Evolutionary conservation across 2,797 vertebrate species (phyloP), one percentile per base, ranked within the genome.

Genomic region (Eutrigla gurnardus): DNA sequence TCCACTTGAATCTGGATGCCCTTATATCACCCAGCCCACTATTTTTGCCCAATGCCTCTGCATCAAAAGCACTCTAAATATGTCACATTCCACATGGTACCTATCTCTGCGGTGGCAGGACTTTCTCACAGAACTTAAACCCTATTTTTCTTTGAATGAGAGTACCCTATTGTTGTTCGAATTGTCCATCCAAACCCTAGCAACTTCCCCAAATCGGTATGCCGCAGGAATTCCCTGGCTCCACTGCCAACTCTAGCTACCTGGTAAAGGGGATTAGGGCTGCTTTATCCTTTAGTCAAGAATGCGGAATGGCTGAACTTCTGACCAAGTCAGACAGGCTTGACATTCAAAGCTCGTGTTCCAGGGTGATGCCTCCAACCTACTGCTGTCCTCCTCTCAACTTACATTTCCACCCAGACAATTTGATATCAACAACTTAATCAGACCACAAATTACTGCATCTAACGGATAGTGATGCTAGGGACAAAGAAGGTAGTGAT

Each of bases 261-360:
- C 95, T 94, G 93, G 94, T 96, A 95, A 94, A 96, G 92, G 92
- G 95, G 96, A 97, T 97, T 96, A 96, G 91, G 83, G 79, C 86
- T 91, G 94, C 94, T 96, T 95, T 96, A 95, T 96, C 94, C 94
- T 90, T 88, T 92, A 93, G 93, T 94, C 95, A 96, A 95, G 94
- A 95, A 96, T 96, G 94, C 93, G 90, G 92, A 95, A 95, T 75
- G 94, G 93, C 93, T 95, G 94, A 96, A 93, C 93, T 92, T 90
- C 93, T 93, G 91, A 92, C 92, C 93, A 91, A 91, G 88, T 92
- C 93, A 91, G 91, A 92, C 87, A 82, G 80, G 82, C 91, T 88
- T 92, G 90, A 94, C 91, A 88, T 89, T 90, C 85, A 90, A 81
- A 87, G 83, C 81, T 65, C 71, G 66, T 80, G 73, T 85, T 91